Evolutionary conservation across 2,888 invertebrate species (phyloP), one percentile per base, ranked within the genome.

Genomic region (Epinotia ramella): DNA sequence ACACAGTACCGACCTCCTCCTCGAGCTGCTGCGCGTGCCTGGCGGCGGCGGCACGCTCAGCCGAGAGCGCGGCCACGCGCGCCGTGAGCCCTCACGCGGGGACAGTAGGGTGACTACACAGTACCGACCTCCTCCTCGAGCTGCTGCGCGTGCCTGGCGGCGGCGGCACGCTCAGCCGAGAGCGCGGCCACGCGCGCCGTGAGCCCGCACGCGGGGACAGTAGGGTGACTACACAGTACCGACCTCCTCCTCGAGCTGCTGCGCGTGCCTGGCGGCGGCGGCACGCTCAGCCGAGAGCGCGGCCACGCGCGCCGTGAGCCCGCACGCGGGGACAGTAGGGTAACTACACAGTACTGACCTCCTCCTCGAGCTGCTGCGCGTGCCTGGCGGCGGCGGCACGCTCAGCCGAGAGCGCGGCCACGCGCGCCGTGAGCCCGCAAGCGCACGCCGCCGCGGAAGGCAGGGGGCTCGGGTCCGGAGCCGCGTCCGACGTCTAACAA

Each of bases 391-490:
- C 49, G 13, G 12, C 13, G n/a, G 57, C 57, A 7, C 57, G 57
- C 57, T 57, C 57, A 20, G 57, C 57, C 57, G 16, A 16, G 18
- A 57, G 57, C 57, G 57, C 20, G 57, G 57, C 57, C 57, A 20
- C 57, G 20, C 57, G 49, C 20, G 40, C 40, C 40, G 40, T 40
- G 9, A 40, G 40, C 40, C 40, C 40, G 40, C 40, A 40, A 44
- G 78, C 89, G 83, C 92, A 91, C 56, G 78, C 40, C 4, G 53
- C 60, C 57, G 70, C 77, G 73, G 53, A 49, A 57, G 40, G 11
- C 75, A 73, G 66, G 13, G 76, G 76, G 59, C 73, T 60, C 49
- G 73, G 64, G 9, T 69, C 63, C n/a, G 78, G 70, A 9, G 73
- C 59, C 7, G 68, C 60, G 33, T 60, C 44, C 62, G 53, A 18